Evolutionary conservation across 2,797 vertebrate genomes (phyloP), one percentile per base, ranked within the genome.

Genomic region (Zenarchopterus dispar): DNA sequence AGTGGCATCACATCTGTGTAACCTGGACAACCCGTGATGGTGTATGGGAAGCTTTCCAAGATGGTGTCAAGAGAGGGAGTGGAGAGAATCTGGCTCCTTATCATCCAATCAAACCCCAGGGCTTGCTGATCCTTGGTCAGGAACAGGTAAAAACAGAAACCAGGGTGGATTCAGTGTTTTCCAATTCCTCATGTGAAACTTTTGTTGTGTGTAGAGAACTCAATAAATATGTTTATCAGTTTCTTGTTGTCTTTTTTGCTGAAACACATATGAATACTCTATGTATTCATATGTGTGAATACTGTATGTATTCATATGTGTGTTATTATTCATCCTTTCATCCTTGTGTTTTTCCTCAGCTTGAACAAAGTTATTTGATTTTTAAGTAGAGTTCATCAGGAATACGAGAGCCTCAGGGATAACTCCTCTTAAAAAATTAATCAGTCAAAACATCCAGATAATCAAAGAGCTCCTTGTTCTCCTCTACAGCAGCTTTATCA

Each of bases 1-100:
- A 98, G 81, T 99, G 97, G 97, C 97, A 98, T 82, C 97, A 99
- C 64, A 97, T 99, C 90, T 98, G 97, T 0, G 85, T 99, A 62
- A 95, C 96, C 46, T 99, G 97, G 97, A 98, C 97, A 43, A 98
- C 97, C 0, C 93, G 97, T 15, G 97, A 99, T 0, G 97, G 97
- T 0, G 95, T 98, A 56, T 99, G 97, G 97, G 97, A 99, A 69
- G 97, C 97, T 42, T 99, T 96, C 87, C 97, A 98, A 85, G 97
- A 99, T 0, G 97, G 97, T 5, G 95, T 95, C 2, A 94, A 96
- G 90, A 93, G 95, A 0, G 97, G 96, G 47, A 97, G 86, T 0
- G 97, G 97, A 16, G 97, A 99, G 84, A 98, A 98, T 75, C 88
- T 98, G 82, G 97, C 97, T 0, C 97, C 97, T 0, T 99, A 98